phyloP scores from a whole-genome alignment of 2,797 vertebrate genomes.

The Tolypeutes matacus region DNA sequence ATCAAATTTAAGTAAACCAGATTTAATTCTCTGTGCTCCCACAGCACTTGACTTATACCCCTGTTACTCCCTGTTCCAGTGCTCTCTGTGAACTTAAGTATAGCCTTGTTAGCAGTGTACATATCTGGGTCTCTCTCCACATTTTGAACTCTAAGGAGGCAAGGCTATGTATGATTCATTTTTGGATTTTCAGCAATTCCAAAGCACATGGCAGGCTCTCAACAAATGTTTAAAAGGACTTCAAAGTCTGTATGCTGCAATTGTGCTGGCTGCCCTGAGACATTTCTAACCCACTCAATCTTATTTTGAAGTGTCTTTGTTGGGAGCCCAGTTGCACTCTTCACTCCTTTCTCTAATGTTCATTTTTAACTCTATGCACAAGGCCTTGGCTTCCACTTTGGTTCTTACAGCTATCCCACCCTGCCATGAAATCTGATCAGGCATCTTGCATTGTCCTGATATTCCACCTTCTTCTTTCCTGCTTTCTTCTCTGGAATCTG shows the following conservation, averaged over 20 bases:
- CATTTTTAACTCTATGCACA: not conserved
- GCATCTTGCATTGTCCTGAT: not conserved
- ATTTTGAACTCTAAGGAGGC: constrained; percentile 11
- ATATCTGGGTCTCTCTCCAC: not conserved
- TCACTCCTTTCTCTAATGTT: not conserved
- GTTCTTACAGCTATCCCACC: not conserved
- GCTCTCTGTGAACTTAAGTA: constrained; percentile 8
- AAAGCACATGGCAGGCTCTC: not conserved
- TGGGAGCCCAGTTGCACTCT: not conserved
- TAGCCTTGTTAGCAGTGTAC: not conserved
- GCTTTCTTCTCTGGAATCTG: not conserved
- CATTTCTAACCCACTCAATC: not conserved
- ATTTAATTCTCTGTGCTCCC: constrained; percentile 15
- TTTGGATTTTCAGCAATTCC: constrained; percentile 28
- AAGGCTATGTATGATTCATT: not conserved
- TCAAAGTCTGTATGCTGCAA: not conserved
- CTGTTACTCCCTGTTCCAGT: not conserved
- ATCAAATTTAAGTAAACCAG: not conserved
- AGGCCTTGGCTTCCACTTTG: not conserved
- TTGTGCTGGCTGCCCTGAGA: not conserved
- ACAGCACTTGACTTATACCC: constrained; percentile 13
- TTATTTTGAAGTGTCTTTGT: not conserved
- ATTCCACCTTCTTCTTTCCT: not conserved
- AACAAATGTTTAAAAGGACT: not conserved
- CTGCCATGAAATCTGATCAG: not conserved